Evolutionary conservation across 2,888 invertebrate genomes (phyloP), one percentile per base, ranked within the genome.

Genomic region (Synergus itoensis): DNA sequence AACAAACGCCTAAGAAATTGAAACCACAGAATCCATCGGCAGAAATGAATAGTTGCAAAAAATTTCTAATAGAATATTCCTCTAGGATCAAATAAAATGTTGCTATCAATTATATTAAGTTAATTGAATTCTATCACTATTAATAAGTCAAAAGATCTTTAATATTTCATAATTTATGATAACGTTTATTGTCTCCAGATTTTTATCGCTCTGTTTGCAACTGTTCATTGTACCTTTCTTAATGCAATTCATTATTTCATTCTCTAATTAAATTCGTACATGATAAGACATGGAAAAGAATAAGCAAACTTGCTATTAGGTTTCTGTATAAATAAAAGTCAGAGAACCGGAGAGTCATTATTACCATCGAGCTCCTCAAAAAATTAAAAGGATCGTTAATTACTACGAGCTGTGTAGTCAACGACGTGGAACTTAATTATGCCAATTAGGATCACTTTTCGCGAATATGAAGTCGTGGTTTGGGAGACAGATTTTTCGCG

Each of bases 301-400:
- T 45, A 7, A 43, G 5, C 21, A 67, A 21, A 14, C 11, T 67
- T 12, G 14, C 14, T 9, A 28, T 45, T 48, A 16, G 16, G n/a
- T 43, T 65, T 43, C 5, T n/a, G 16, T 21, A 36, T 5, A 48
- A 14, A 36, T 12, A n/a, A 48, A 48, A 18, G 21, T 28, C 14
- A 45, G 14, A 28, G 14, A 45, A 69, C 3, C 5, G 7, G 57
- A 36, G n/a, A 77, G 16, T 63, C 5, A 43, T 77, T 63, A 77
- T 77, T 62, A 63, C 21, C 41, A 62, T 77, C 60, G 9, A 76
- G 63, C 60, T 28, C 21, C 18, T 77, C 18, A n/a, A 73, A 73
- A 21, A 62, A 78, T 43, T 62, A 78, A 78, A 62, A 78, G 73
- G 36, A 75, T 36, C 75, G 40, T 78, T 62, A 79, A 79, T 76